Conservation (phyloP, 2,113 vertebrate genomes). For the Poicephalus gulielmi region DNA sequence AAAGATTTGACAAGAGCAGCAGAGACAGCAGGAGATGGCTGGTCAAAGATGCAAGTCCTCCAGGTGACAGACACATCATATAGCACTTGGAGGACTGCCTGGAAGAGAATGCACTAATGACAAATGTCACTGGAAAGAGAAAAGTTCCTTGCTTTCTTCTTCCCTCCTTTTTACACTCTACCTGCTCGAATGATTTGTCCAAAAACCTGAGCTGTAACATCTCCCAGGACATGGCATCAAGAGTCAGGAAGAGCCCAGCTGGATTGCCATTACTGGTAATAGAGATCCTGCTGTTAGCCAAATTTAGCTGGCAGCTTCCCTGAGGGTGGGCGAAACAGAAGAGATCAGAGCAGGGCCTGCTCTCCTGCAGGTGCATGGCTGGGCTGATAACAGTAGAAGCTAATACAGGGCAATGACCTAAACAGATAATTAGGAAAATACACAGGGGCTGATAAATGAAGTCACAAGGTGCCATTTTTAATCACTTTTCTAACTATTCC, state of each 20-base stretch:
- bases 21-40: background rate
- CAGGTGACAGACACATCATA: background rate
- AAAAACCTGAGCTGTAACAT: background rate
- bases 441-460: constrained; percentile 17
- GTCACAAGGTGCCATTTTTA: constrained; percentile 51
- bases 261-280: constrained; percentile 6
- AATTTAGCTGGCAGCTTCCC: constrained; percentile 28
- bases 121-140: background rate
- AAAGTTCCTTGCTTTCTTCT: background rate
- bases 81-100: background rate
- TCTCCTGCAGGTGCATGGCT: constrained; percentile 24
- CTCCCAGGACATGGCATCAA: background rate
- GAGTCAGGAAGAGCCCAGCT: constrained; percentile 21
- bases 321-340: background rate
- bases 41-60: background rate
- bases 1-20: background rate
- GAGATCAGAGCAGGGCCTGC: background rate
- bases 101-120: background rate
- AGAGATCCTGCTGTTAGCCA: constrained; percentile 10
- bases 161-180: background rate
- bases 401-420: constrained; percentile 44
- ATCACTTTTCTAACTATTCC: constrained; percentile 13
- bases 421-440: constrained; percentile 55
- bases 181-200: background rate
- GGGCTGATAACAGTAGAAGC: constrained; percentile 25